Evolutionary conservation across 1,140 invertebrate genomes (phyloP).

Genomic region (Schlechtendalia chinensis): DNA sequence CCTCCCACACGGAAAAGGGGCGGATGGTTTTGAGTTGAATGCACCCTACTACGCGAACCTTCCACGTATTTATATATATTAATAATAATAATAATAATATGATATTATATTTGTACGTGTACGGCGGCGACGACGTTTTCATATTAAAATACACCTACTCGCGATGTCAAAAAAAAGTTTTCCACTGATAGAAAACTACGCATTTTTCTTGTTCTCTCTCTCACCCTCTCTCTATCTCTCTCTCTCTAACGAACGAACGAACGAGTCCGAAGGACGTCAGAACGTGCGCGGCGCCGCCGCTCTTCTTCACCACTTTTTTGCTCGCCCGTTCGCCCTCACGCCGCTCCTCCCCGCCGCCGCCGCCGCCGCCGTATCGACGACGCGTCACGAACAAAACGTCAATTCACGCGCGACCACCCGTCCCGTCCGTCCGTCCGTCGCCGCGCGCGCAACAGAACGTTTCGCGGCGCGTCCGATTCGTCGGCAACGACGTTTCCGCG

Average conservation of each 20-base stretch:
- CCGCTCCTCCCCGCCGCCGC: background rate
- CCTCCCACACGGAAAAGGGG: conserved; percentile 46
- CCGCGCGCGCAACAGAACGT: background rate
- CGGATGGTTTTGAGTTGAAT: conserved; percentile 44
- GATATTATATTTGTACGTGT: background rate
- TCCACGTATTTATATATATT: conserved; percentile 21
- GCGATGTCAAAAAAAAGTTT: conserved; percentile 1
- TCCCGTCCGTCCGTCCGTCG: no score
- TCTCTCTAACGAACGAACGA: no score
- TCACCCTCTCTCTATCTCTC: no score
- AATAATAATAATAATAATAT: conserved; percentile 6
- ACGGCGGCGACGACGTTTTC: background rate
- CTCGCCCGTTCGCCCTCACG: no score
- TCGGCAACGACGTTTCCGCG: background rate
- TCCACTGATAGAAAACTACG: conserved; percentile 8
- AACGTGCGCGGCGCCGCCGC: background rate
- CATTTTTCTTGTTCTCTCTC: no score
- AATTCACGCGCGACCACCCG: no score
- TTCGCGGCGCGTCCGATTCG: background rate
- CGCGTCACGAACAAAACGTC: background rate
- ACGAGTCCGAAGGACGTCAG: background rate
- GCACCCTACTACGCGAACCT: conserved; percentile 40
- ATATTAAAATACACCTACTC: conserved; percentile 15
- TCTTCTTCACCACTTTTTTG: no score
- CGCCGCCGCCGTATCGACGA: background rate